Base-by-base conservation (phyloP, 1,140 invertebrate genomes). In the Drosophila mayri region DNA sequence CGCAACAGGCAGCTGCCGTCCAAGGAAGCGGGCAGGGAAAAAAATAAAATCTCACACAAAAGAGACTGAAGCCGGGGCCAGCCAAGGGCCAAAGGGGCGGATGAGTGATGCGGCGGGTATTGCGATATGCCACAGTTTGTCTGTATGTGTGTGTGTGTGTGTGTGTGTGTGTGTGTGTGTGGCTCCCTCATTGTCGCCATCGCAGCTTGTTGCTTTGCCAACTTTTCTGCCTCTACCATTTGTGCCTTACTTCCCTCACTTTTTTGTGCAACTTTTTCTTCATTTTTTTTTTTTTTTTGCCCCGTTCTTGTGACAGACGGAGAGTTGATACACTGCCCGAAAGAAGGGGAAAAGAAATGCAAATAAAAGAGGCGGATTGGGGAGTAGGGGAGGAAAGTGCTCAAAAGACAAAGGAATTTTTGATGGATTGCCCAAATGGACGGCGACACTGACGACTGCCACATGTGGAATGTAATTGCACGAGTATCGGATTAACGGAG, bases 151-250 rank as follows among this genome's bases (percentile, higher is more conserved):
- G 49, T 38, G 32, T 4, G n/a, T 40, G 30, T 37, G 12, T 40
- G 3, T 37, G 28, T 59, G 35, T 63, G 54, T 37, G 28, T 59
- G 35, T 63, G 54, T 52, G 60, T 35, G 18, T 9, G 40, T n/a
- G 25, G 28, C 43, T 46, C 41, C 66, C 84, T 86, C 75, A 86
- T 86, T 78, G 75, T 86, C 82, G 80, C 82, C 78, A 86, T 78
- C 83, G 66, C 79, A 87, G 83, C 83, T 87, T 87, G 83, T 87
- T 88, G 83, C 84, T 88, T 87, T 87, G 72, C 84, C 84, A 83
- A 88, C 84, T 88, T 83, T 81, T 78, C 40, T 43, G 62, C 44
- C 63, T 49, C 67, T 40, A 37, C 41, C 25, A 16, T 25, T 44
- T 52, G 35, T 52, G 54, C 54, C 22, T 37, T 22, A 32, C 57